These are phyloP conservation scores for Leptogaster cylindrica DNA, from an alignment of 2,888 invertebrate species.

Conservation along the genomic window DNA sequence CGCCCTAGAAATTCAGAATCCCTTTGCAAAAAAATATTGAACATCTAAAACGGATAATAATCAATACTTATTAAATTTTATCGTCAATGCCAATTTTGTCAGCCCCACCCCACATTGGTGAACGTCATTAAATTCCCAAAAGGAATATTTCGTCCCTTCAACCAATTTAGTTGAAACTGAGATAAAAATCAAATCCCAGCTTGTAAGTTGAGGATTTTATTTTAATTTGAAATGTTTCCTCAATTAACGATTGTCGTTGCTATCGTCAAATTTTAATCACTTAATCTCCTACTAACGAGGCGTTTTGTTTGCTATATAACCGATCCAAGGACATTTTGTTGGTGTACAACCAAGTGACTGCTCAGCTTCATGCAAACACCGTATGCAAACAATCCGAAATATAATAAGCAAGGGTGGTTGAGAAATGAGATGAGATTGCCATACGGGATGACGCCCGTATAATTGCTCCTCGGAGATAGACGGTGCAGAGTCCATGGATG, in stretches of 20 bases:
- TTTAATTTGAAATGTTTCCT: conserved; percentile 10
- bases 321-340: conserved; percentile 2
- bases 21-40: no score
- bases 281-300: conserved; percentile 47
- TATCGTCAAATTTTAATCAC: conserved; percentile 44
- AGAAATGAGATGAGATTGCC: conserved; percentile 32
- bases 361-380: conserved; percentile 11
- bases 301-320: conserved; percentile 40
- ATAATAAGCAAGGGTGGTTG: conserved; percentile 35
- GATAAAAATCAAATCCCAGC: conserved; percentile 20
- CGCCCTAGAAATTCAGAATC: no score
- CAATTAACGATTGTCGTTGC: conserved; percentile 12
- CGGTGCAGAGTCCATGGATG: conserved; percentile 30
- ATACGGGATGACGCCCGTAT: conserved; percentile 43
- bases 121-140: no score
- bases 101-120: no score
- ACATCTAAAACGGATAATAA: no score
- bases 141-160: no score
- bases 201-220: conserved; percentile 14
- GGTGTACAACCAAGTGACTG: background rate
- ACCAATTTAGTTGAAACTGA: background rate
- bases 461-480: conserved; percentile 37
- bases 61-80: no score
- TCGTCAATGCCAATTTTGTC: no score
- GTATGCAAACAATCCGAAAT: conserved; percentile 45